phyloP scores from a whole-genome alignment of 2,113 vertebrate species.

The Caracal caracal region DNA sequence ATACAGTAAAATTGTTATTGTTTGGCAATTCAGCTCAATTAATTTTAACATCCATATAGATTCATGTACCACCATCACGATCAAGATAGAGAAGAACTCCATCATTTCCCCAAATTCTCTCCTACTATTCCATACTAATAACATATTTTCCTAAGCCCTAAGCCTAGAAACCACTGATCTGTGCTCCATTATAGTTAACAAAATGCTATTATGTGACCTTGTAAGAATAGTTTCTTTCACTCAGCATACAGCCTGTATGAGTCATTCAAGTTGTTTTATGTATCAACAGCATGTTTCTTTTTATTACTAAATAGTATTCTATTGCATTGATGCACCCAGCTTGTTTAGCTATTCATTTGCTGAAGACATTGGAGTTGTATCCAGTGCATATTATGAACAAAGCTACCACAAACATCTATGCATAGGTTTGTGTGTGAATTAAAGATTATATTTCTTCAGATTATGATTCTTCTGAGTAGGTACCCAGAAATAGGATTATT shows the following conservation, averaged over 20 bases:
- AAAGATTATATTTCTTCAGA: neutral
- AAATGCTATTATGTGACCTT: neutral
- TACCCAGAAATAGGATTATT: neutral
- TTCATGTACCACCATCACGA: neutral
- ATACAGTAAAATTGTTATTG: neutral
- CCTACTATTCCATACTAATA: rapidly evolving
- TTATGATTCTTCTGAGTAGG: neutral
- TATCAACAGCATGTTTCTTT: neutral
- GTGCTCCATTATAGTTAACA: neutral
- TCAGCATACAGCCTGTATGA: neutral
- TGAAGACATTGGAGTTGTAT: neutral
- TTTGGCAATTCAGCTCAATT: neutral
- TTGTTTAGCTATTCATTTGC: neutral
- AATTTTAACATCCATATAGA: neutral
- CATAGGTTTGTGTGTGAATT: neutral
- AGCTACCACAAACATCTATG: neutral
- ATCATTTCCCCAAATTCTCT: neutral
- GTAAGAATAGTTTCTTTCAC: neutral
- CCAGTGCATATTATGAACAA: neutral
- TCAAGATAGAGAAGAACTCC: neutral
- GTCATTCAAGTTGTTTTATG: neutral
- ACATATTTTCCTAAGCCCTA: neutral
- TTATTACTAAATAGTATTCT: neutral
- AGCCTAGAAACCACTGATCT: neutral
- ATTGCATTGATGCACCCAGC: neutral